Evolutionary conservation across 1,140 invertebrate species (phyloP), one percentile per base, ranked within the genome.

Genomic region (Euglossa dilemma): DNA sequence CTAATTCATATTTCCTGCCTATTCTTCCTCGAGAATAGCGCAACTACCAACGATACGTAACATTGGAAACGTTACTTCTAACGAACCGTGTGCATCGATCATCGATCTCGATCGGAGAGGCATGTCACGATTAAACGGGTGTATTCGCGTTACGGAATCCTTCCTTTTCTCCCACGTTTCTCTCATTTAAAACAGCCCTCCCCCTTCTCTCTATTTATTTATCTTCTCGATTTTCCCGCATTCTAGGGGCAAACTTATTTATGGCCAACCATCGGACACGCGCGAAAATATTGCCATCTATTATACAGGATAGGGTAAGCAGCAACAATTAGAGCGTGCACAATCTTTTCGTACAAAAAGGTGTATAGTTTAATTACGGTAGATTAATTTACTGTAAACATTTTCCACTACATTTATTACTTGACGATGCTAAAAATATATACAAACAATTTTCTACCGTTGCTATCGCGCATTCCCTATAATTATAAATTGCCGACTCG

Each of bases 341-440:
- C 63, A 14, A 67, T 84, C 70, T 80, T 73, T 80, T 80, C 69
- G 69, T 72, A 72, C 70, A 80, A 69, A 84, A 84, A 84, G 70
- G 54, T 74, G 43, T 80, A 67, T 47, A 52, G 61, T 66, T 73
- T 84, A 52, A 80, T 84, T 36, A 80, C 78, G 83, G 28, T 73
- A 67, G 66, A 73, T 66, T 74, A 67, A 67, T 28, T 66, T 63
- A n/a, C 69, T 67, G 83, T 74, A 80, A 84, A 84, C 77, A 84
- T 84, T 84, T 84, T 80, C 77, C 83, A 23, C 61, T 16, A 67
- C 77, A 69, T 57, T 84, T 80, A 25, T 36, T 67, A 71, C 45
- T 57, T 36, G 47, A 16, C 63, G 63, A 43, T 23, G 52, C 63
- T 74, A 69, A 80, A 80, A 69, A 84, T 84, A 80, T 59, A 67